These are phyloP conservation scores for Paraescarpia echinospica DNA, from an alignment of 1,140 invertebrate genomes.

Conservation along the genomic window DNA sequence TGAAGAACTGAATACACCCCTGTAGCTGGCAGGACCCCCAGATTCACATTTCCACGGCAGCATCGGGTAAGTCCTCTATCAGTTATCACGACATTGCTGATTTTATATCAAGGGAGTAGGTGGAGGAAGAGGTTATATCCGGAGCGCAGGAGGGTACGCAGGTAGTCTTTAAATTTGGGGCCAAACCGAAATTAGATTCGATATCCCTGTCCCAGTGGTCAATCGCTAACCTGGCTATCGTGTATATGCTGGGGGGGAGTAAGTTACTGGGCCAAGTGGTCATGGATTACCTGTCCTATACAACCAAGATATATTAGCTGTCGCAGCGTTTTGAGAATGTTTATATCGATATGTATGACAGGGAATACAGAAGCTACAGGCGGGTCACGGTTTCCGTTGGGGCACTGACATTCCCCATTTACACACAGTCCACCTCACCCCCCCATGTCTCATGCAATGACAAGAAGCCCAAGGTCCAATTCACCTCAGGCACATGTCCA, in stretches of 20 bases:
- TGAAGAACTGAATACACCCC: background rate
- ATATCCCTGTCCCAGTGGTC: slow-evolving; percentile 14
- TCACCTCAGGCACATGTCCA: no score
- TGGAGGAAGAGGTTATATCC: slow-evolving; percentile 10
- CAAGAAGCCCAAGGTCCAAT: no score
- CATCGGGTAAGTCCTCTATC: slow-evolving; percentile 9
- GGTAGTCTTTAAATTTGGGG: slow-evolving; percentile 2
- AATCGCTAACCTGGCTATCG: no score
- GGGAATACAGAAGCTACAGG: slow-evolving; percentile 9
- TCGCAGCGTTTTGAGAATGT: background rate
- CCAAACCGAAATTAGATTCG: slow-evolving; percentile 7
- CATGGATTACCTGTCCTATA: slow-evolving; percentile 12
- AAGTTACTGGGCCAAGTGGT: background rate
- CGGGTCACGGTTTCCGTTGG: background rate
- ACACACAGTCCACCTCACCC: background rate
- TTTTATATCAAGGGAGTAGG: slow-evolving; percentile 5
- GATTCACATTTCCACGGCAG: background rate
- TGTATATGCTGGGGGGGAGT: no score
- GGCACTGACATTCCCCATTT: slow-evolving; percentile 3
- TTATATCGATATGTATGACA: background rate
- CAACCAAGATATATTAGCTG: slow-evolving; percentile 10
- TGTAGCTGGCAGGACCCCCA: slow-evolving; percentile 9
- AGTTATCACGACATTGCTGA: slow-evolving; percentile 14
- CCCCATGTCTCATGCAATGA: no score
- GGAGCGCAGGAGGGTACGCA: slow-evolving; percentile 7